These are phyloP conservation scores for Drosophila suzukii DNA, from an alignment of 1,140 invertebrate genomes.

Conservation along the genomic window DNA sequence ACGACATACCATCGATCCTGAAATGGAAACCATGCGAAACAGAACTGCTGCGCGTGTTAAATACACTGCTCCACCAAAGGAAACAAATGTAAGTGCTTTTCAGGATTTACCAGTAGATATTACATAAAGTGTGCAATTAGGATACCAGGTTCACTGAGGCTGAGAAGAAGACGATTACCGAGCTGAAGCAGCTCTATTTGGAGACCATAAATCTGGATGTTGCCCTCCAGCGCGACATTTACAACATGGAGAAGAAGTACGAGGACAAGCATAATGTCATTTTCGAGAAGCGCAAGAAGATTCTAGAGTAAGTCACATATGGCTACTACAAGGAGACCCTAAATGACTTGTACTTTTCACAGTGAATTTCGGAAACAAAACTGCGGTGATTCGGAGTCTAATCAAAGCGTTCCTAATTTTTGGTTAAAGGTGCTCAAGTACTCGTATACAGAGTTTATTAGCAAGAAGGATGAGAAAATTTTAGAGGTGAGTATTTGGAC, in stretches of 20 bases:
- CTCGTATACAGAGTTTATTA: constrained; percentile 88
- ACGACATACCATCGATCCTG: too few species aligned
- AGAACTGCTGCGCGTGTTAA: neutral
- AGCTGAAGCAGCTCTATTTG: constrained; percentile 94
- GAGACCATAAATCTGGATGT: constrained; percentile 92
- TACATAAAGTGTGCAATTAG: neutral
- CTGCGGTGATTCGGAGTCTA: constrained; percentile 50
- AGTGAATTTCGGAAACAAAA: constrained; percentile 67
- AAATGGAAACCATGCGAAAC: constrained; percentile 7
- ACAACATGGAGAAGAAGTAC: constrained; percentile 93
- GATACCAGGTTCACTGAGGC: constrained; percentile 84
- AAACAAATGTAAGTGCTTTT: constrained; percentile 22
- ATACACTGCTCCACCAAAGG: neutral
- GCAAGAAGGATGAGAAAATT: constrained; percentile 94
- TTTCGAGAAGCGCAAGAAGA: constrained; percentile 74
- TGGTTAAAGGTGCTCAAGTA: constrained; percentile 96
- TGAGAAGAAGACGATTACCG: constrained; percentile 92
- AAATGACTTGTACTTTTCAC: neutral
- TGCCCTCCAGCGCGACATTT: constrained; percentile 95
- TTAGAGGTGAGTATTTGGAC: constrained; percentile 86
- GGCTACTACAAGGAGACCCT: too few species aligned
- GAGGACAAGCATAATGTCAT: constrained; percentile 85
- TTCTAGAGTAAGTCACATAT: constrained; percentile 62
- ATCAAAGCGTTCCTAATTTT: constrained; percentile 92
- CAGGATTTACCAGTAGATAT: too few species aligned